phyloP scores from a whole-genome alignment of 2,797 vertebrate species.

The Anguilla anguilla region DNA sequence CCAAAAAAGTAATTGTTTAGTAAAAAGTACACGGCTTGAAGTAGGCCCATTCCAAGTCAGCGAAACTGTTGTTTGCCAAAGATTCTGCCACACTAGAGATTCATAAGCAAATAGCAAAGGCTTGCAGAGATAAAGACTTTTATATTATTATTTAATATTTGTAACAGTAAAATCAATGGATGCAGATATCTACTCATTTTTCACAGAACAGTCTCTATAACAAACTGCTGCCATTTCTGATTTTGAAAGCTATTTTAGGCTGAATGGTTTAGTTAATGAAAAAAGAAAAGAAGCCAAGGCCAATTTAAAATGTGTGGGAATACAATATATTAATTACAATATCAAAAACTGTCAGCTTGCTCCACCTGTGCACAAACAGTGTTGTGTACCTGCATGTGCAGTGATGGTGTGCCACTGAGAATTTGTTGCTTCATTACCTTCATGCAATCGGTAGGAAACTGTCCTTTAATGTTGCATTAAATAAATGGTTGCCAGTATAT shows the following conservation, averaged over 20 bases:
- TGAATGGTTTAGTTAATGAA: neutral
- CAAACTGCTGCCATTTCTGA: neutral
- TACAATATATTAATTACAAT: too few species aligned
- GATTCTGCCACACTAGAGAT: too few species aligned
- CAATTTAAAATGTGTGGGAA: neutral
- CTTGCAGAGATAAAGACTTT: too few species aligned
- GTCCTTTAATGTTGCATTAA: neutral
- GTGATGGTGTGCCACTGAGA: neutral
- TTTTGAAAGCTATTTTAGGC: neutral
- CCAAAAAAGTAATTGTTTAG: too few species aligned
- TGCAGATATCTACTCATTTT: neutral
- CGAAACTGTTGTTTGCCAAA: too few species aligned
- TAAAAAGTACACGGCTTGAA: too few species aligned
- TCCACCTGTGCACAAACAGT: neutral
- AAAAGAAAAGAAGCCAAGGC: neutral
- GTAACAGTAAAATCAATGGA: neutral
- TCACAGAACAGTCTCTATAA: neutral
- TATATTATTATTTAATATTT: too few species aligned
- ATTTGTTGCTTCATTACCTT: neutral
- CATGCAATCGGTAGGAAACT: neutral
- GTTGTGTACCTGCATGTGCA: neutral
- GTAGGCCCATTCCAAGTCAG: too few species aligned
- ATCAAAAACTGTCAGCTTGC: neutral
- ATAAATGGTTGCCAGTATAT: constrained; percentile 10
- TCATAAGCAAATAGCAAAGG: too few species aligned